Percentiles rank a stretch among this genome's conserved stretches.
Evolutionary conservation across 2,888 invertebrate species (phyloP).

Genomic region (Willowsia nigromaculata): DNA sequence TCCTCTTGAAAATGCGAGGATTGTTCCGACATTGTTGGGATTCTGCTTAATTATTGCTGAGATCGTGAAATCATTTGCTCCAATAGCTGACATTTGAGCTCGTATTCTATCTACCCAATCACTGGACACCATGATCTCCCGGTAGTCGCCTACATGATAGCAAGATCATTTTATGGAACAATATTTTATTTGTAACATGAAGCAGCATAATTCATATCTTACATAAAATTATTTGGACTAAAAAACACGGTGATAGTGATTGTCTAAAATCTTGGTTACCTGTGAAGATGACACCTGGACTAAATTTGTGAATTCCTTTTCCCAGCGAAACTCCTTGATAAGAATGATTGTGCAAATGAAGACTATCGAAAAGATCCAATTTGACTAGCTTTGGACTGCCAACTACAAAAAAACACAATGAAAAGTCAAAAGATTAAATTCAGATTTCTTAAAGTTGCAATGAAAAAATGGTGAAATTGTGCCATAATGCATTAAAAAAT

Average conservation of each 20-base stretch:
- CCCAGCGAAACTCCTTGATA: slow-evolving; percentile 86
- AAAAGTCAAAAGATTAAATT: neutral
- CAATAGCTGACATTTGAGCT: slow-evolving; percentile 76
- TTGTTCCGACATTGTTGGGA: slow-evolving; percentile 90
- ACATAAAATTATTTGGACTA: too few relatives aligned
- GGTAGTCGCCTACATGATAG: slow-evolving; percentile 76
- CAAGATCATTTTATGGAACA: too few relatives aligned
- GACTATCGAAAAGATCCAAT: slow-evolving; percentile 89
- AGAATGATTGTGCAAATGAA: slow-evolving; percentile 89
- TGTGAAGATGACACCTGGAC: slow-evolving; percentile 87
- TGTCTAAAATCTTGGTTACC: slow-evolving; percentile 84
- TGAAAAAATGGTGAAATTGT: neutral
- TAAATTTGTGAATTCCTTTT: slow-evolving; percentile 86
- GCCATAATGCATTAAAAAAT: too few relatives aligned
- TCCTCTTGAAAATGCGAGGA: slow-evolving; percentile 90
- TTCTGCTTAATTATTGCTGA: slow-evolving; percentile 89
- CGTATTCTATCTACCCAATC: slow-evolving; percentile 79
- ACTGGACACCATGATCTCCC: slow-evolving; percentile 78
- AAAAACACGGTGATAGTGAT: too few relatives aligned
- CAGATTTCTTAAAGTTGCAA: neutral
- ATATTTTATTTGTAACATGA: neutral
- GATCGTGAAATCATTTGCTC: slow-evolving; percentile 84
- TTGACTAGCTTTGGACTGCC: slow-evolving; percentile 79
- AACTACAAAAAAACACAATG: slow-evolving; percentile 66
- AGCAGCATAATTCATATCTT: too few relatives aligned